phyloP scores from a whole-genome alignment of 1,140 invertebrate genomes.

The Pentalonia nigronervosa region DNA sequence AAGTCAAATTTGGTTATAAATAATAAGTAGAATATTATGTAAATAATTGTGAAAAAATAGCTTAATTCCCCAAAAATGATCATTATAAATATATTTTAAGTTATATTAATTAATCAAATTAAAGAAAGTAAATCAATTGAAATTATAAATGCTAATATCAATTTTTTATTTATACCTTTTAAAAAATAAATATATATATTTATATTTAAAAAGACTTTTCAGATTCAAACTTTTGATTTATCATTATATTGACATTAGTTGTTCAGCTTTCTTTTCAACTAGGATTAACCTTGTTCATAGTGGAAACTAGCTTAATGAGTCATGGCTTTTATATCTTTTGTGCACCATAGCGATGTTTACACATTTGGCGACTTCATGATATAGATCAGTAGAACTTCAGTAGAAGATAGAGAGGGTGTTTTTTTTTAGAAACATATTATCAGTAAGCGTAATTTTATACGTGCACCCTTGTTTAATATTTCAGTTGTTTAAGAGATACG shows the following conservation, averaged over 20 bases:
- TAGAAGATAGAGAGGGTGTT: not conserved
- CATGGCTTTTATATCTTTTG: not conserved
- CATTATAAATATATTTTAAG: not conserved
- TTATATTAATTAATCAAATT: not conserved
- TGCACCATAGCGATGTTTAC: not conserved
- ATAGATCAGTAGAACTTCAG: conserved; percentile 6
- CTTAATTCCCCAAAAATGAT: not conserved
- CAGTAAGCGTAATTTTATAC: conserved; percentile 30
- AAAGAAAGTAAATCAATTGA: not conserved
- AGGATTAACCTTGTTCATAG: conserved; percentile 16
- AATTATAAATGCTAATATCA: not conserved
- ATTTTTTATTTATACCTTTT: not conserved
- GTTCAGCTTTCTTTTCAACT: conserved; percentile 6
- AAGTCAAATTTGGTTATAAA: not conserved
- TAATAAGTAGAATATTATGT: not conserved
- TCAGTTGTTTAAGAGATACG: conserved; percentile 16
- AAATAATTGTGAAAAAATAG: not conserved
- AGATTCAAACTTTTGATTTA: conserved; percentile 14
- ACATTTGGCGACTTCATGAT: not conserved
- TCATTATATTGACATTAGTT: not conserved
- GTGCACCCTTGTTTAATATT: not conserved
- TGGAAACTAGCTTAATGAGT: conserved; percentile 23
- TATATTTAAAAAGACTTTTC: not conserved
- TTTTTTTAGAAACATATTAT: conserved; percentile 30
- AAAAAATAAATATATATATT: not conserved